These are phyloP conservation scores for Neoaliturus tenellus DNA, from an alignment of 2,888 invertebrate genomes.

Conservation along the genomic window DNA sequence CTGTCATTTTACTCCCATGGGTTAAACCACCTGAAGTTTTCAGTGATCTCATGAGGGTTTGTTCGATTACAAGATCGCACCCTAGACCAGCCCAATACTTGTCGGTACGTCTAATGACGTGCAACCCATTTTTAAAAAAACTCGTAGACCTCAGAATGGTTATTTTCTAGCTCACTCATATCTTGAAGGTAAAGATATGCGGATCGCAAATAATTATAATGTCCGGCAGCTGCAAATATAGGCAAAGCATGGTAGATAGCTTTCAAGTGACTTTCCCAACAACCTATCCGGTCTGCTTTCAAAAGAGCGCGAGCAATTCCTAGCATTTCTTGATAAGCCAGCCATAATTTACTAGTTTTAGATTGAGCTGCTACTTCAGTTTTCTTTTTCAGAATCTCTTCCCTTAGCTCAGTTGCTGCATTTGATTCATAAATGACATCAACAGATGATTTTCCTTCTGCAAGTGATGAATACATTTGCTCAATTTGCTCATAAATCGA, in stretches of 20 bases:
- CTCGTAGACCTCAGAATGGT: background rate
- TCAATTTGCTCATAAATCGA: too few species aligned
- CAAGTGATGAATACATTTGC: too few species aligned
- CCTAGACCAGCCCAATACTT: slow-evolving; percentile 54
- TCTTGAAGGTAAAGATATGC: slow-evolving; percentile 40
- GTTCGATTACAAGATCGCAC: background rate
- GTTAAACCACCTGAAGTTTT: slow-evolving; percentile 53
- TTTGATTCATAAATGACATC: too few species aligned
- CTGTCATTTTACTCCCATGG: slow-evolving; percentile 23
- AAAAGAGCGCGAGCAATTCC: background rate
- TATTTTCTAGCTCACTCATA: slow-evolving; percentile 6
- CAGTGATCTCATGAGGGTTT: slow-evolving; percentile 37
- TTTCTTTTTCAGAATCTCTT: background rate
- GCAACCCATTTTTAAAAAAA: too few species aligned
- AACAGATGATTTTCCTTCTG: too few species aligned
- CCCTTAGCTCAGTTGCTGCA: too few species aligned
- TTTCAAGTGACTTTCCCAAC: slow-evolving; percentile 44
- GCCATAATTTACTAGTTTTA: slow-evolving; percentile 18
- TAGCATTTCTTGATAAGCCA: background rate
- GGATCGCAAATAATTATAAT: slow-evolving; percentile 39
- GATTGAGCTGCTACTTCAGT: background rate
- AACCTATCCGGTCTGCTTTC: slow-evolving; percentile 43
- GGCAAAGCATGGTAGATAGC: background rate
- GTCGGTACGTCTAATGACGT: slow-evolving; percentile 36
- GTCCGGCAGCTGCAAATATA: slow-evolving; percentile 44